phyloP scores from a whole-genome alignment of 2,113 vertebrate genomes.

The Lathamus discolor region DNA sequence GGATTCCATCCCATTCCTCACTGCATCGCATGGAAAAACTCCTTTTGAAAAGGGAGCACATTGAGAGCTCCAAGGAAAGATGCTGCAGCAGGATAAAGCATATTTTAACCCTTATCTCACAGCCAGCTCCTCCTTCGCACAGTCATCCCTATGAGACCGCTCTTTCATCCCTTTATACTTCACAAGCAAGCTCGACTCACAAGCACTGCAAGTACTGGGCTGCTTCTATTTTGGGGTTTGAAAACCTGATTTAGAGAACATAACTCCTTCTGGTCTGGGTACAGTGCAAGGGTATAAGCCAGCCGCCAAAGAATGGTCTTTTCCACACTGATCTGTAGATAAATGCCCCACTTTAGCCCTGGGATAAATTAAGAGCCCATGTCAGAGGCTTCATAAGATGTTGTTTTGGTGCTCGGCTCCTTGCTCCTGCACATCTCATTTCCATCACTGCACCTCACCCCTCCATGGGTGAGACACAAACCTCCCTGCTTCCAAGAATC shows the following conservation, averaged over 20 bases:
- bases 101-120: neutral
- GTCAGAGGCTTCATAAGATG: neutral
- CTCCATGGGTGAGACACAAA: neutral
- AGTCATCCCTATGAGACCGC: neutral
- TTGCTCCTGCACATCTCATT: neutral
- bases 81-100: neutral
- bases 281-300: accelerated
- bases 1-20: neutral
- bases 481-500: neutral
- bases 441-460: neutral
- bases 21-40: accelerated
- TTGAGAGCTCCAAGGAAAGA: neutral
- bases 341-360: neutral
- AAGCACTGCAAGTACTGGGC: neutral
- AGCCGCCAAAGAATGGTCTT: neutral
- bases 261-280: neutral
- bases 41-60: neutral
- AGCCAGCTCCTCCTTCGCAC: neutral
- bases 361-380: neutral
- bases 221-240: neutral
- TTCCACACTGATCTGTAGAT: neutral
- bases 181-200: neutral
- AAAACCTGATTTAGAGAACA: neutral
- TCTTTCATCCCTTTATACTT: neutral
- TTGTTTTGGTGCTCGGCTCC: neutral